Evolutionary conservation across 1,140 invertebrate genomes (phyloP).

Genomic region (Drosophila truncata): DNA sequence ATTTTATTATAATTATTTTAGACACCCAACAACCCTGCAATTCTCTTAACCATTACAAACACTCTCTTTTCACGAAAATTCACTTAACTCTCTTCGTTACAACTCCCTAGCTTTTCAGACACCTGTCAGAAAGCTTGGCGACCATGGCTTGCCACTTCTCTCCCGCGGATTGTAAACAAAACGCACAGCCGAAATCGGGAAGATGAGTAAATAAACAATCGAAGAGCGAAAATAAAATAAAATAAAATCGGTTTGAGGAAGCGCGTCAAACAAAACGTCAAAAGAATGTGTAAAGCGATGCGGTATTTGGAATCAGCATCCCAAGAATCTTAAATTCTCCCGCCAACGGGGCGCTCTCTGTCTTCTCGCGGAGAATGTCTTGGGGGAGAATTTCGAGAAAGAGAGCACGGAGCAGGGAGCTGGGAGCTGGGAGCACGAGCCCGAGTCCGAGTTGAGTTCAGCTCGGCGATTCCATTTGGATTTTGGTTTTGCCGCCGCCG

Average conservation of each 20-base stretch:
- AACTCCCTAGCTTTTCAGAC: constrained; percentile 60
- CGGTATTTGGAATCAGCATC: constrained; percentile 21
- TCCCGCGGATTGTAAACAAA: constrained; percentile 59
- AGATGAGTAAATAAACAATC: constrained; percentile 69
- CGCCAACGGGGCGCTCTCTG: neutral
- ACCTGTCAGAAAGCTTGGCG: constrained; percentile 63
- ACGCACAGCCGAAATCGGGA: constrained; percentile 33
- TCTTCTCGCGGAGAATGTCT: neutral
- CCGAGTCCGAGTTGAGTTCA: constrained; percentile 36
- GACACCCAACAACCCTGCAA: constrained; percentile 44
- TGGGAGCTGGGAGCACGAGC: constrained; percentile 7
- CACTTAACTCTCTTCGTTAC: constrained; percentile 29
- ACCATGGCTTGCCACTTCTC: constrained; percentile 31
- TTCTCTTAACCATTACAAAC: neutral
- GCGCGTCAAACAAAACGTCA: constrained; percentile 45
- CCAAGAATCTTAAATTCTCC: constrained; percentile 9
- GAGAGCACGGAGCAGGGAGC: constrained; percentile 8
- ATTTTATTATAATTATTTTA: neutral
- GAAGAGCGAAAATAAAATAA: constrained; percentile 32
- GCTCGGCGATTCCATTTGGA: constrained; percentile 41
- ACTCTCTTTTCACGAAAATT: neutral
- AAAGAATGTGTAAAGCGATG: constrained; percentile 21
- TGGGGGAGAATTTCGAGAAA: neutral
- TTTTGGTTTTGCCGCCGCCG: constrained; percentile 32
- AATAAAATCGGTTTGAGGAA: constrained; percentile 53